phyloP scores from a whole-genome alignment of 2,888 invertebrate genomes.

The Pyrgus malvae region DNA sequence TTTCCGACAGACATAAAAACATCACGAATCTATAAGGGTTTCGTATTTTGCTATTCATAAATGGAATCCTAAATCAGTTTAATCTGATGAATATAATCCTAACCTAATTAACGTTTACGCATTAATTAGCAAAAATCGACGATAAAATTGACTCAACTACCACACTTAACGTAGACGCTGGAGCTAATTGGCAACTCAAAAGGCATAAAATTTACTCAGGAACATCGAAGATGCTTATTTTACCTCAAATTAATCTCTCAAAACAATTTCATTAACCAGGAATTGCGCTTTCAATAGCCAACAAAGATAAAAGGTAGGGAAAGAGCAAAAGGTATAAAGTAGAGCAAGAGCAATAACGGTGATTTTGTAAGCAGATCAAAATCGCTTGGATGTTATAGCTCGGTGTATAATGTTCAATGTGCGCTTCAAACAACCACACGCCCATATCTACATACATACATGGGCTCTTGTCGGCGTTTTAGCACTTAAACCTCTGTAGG shows the following conservation, averaged over 20 bases:
- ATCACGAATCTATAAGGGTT: no score
- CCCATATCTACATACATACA: neutral
- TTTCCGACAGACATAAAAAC: no score
- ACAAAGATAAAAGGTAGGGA: neutral
- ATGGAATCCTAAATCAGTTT: no score
- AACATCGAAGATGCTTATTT: neutral
- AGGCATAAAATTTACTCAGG: neutral
- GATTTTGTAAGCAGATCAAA: slow-evolving; percentile 11
- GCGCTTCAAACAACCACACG: neutral
- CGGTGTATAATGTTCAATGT: neutral
- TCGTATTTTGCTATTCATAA: no score
- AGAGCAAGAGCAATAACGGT: neutral
- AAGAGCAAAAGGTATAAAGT: neutral
- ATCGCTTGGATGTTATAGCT: neutral
- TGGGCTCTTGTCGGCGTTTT: no score
- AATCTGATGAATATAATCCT: no score
- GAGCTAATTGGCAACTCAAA: slow-evolving; percentile 2
- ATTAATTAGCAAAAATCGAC: no score
- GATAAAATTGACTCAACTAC: neutral
- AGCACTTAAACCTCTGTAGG: no score
- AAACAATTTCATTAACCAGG: neutral
- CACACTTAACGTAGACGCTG: neutral
- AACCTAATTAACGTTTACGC: no score
- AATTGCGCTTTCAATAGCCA: neutral
- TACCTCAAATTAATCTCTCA: neutral